A percentile compares a stretch with the other conserved stretches of the same genome.
These are phyloP conservation scores for Invenusta paracnida DNA, from an alignment of 2,888 invertebrate species.

Conservation along the genomic window DNA sequence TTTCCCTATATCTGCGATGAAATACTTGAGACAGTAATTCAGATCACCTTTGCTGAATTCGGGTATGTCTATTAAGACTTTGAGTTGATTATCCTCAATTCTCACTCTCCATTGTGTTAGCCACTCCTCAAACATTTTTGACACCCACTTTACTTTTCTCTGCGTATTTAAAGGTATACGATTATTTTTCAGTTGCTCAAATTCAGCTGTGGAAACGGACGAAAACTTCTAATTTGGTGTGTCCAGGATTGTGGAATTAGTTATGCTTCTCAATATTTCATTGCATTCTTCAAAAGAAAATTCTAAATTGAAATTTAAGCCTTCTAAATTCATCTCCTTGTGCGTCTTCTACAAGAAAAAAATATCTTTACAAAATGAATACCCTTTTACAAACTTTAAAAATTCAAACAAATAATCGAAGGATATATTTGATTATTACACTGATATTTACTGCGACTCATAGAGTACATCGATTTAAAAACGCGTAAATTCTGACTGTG, in stretches of 20 bases:
- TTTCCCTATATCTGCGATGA: conserved; percentile 19
- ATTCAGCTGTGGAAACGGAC: background rate
- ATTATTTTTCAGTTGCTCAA: background rate
- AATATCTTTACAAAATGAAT: too few relatives aligned
- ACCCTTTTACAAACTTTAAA: too few relatives aligned
- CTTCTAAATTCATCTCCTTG: background rate
- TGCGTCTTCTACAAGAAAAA: too few relatives aligned
- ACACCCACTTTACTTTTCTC: conserved; percentile 13
- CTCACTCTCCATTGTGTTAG: background rate
- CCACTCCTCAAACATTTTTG: conserved; percentile 31
- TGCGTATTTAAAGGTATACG: conserved; percentile 18
- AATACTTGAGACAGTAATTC: conserved; percentile 28
- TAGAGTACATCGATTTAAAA: background rate
- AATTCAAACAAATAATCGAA: background rate
- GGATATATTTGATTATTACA: conserved; percentile 25
- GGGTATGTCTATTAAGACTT: background rate
- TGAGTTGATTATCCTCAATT: background rate
- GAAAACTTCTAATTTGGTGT: background rate
- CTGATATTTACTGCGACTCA: background rate
- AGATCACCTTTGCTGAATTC: conserved; percentile 27
- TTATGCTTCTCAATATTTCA: conserved; percentile 25
- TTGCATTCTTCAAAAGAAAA: background rate
- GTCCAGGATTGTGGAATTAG: background rate
- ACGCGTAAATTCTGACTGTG: background rate
- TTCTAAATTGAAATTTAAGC: background rate